Evolutionary conservation across 2,888 invertebrate species (phyloP).

Genomic region (Zaprionus obscuricornis): DNA sequence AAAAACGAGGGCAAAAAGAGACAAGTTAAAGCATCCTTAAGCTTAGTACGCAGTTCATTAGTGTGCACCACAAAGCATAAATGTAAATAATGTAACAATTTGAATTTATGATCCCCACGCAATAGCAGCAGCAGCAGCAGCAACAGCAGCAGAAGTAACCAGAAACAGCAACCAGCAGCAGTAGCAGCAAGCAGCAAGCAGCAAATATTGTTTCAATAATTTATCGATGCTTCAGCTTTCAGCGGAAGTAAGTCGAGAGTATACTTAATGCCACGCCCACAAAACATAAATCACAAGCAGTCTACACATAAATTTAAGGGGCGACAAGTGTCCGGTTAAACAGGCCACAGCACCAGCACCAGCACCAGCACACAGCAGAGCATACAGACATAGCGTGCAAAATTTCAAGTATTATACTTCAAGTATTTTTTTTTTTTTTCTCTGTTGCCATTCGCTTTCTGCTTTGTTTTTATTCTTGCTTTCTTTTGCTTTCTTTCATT

Average conservation of each 20-base stretch:
- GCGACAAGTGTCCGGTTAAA: constrained; percentile 60
- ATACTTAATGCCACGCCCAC: constrained; percentile 46
- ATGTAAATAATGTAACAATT: constrained; percentile 33
- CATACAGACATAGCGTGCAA: constrained; percentile 30
- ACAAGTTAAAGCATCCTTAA: constrained; percentile 18
- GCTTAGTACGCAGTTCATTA: constrained; percentile 42
- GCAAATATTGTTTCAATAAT: constrained; percentile 61
- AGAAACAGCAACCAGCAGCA: too few relatives aligned
- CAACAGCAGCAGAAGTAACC: too few relatives aligned
- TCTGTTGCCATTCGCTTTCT: not conserved
- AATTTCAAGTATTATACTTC: constrained; percentile 32
- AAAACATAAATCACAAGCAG: constrained; percentile 57
- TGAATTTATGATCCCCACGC: constrained; percentile 37
- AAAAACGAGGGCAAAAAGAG: constrained; percentile 27
- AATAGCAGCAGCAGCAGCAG: too few relatives aligned
- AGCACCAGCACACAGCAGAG: not conserved
- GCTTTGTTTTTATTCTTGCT: too few relatives aligned
- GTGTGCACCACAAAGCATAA: constrained; percentile 18
- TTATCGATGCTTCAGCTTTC: constrained; percentile 51
- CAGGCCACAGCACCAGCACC: constrained; percentile 30
- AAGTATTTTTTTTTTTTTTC: not conserved
- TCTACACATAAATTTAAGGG: constrained; percentile 54
- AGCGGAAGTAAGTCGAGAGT: constrained; percentile 2
- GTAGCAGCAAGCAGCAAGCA: constrained; percentile 8
- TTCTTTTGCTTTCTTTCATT: not conserved